Percentiles rank a stretch among this genome's conserved stretches.
Evolutionary conservation across 2,797 vertebrate genomes (phyloP).

Genomic region (Neoniphon sammara): DNA sequence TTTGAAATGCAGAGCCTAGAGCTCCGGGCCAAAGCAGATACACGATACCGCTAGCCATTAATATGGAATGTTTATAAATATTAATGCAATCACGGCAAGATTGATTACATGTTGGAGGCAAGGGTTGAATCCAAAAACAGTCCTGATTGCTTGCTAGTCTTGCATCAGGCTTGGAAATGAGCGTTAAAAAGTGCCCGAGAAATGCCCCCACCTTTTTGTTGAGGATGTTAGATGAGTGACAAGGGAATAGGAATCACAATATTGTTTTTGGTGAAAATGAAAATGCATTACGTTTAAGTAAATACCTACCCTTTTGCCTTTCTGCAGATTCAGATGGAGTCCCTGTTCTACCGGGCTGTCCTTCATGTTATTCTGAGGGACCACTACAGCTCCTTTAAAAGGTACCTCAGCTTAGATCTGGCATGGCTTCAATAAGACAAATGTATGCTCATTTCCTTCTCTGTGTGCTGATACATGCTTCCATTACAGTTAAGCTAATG

Average conservation of each 20-base stretch:
- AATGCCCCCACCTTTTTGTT: conserved; percentile 35
- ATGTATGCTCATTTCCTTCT: neutral
- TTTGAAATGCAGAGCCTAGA: conserved; percentile 48
- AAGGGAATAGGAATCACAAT: neutral
- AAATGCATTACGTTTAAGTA: neutral
- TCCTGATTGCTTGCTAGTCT: conserved; percentile 65
- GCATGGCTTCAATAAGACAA: neutral
- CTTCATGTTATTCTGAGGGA: conserved; percentile 96
- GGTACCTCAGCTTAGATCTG: conserved; percentile 79
- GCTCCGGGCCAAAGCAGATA: conserved; percentile 59
- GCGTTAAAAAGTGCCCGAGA: conserved; percentile 53
- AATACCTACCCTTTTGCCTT: conserved; percentile 55
- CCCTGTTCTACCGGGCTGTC: conserved; percentile 95
- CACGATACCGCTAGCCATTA: conserved; percentile 60
- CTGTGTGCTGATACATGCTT: neutral
- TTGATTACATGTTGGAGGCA: conserved; percentile 57
- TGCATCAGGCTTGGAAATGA: conserved; percentile 44
- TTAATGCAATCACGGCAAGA: conserved; percentile 77
- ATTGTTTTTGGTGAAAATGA: neutral
- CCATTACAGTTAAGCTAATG: neutral
- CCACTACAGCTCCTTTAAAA: conserved; percentile 88
- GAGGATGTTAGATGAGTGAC: neutral
- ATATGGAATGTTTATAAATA: conserved; percentile 80
- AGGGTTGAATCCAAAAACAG: conserved; percentile 43
- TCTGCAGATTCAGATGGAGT: conserved; percentile 91